Evolutionary conservation across 2,888 invertebrate species (phyloP).

Genomic region (Lamproptera curius): DNA sequence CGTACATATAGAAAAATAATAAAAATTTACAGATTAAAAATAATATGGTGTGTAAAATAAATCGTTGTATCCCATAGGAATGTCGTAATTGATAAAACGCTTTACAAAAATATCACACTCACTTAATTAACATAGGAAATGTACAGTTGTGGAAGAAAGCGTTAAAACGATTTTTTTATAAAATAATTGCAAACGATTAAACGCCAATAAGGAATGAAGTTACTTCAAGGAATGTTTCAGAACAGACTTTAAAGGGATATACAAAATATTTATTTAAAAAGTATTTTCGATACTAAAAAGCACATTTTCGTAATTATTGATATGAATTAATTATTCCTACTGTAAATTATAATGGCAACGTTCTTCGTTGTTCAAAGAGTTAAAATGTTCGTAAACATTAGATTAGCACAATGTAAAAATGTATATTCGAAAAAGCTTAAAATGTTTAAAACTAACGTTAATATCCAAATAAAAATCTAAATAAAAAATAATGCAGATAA

Average conservation of each 20-base stretch:
- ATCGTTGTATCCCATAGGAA: constrained; percentile 67
- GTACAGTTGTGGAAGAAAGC: constrained; percentile 43
- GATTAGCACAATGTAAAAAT: neutral
- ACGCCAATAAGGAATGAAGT: constrained; percentile 52
- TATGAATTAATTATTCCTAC: too few species aligned
- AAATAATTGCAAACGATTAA: constrained; percentile 30
- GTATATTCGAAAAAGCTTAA: neutral
- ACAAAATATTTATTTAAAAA: too few species aligned
- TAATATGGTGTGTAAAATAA: constrained; percentile 53
- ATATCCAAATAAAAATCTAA: too few species aligned
- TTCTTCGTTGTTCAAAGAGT: constrained; percentile 2
- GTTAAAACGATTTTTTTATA: constrained; percentile 18
- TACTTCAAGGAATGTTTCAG: constrained; percentile 14
- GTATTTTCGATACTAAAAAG: neutral
- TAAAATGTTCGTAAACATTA: too few species aligned
- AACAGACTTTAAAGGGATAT: too few species aligned
- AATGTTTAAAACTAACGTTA: too few species aligned
- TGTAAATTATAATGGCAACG: neutral
- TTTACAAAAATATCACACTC: constrained; percentile 60
- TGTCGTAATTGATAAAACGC: constrained; percentile 43
- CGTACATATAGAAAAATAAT: constrained; percentile 54
- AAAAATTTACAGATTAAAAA: constrained; percentile 67
- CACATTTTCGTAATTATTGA: neutral
- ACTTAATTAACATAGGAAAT: constrained; percentile 50
- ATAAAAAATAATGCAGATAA: too few species aligned